Evolutionary conservation across 2,888 invertebrate species (phyloP), one percentile per base, ranked within the genome.

Genomic region (Microplitis deprimator): DNA sequence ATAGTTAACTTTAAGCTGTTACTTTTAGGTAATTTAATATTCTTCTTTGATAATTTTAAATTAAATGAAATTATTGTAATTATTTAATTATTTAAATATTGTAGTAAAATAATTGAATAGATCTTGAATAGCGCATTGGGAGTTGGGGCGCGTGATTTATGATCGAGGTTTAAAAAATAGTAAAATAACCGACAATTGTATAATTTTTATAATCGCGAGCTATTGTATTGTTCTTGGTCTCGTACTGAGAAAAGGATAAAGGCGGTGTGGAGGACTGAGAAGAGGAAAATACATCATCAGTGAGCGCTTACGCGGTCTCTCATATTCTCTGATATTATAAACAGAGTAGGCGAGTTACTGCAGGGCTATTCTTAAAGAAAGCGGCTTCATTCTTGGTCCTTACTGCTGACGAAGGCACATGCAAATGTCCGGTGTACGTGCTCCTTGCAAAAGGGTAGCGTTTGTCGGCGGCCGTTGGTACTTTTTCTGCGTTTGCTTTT

Each of bases 391-490:
- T 65, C 41, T 16, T 68, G 68, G 68, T 68, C 68, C 41, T 39
- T 20, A 62, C 75, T 39, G 60, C 75, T 39, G 60, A 72, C 62
- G 62, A 65, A 76, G 69, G 76, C 64, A 80, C 78, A 82, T 81
- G 80, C 82, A 82, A 81, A 80, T 81, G 81, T 73, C 75, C 79
- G 68, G 75, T 79, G 78, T 77, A 76, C 80, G 82, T 82, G 81
- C 80, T 80, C 77, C 77, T 81, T 81, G 75, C 80, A 74, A 79
- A 77, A 79, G 79, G 73, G 79, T 82, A 78, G 77, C 80, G 82
- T 81, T 82, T 82, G 82, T 82, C 82, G 82, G 82, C 81, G 79
- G 80, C 79, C 78, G 78, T 79, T 75, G 79, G 2, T 29, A 29
- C 29, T 4, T 29, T 29, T 29, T 29, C 29, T 20, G 29, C 29